Percentiles rank a stretch among this genome's conserved stretches.
phyloP scores from a whole-genome alignment of 64 coral and sea anemone genomes.

The Pocillopora verrucosa region DNA sequence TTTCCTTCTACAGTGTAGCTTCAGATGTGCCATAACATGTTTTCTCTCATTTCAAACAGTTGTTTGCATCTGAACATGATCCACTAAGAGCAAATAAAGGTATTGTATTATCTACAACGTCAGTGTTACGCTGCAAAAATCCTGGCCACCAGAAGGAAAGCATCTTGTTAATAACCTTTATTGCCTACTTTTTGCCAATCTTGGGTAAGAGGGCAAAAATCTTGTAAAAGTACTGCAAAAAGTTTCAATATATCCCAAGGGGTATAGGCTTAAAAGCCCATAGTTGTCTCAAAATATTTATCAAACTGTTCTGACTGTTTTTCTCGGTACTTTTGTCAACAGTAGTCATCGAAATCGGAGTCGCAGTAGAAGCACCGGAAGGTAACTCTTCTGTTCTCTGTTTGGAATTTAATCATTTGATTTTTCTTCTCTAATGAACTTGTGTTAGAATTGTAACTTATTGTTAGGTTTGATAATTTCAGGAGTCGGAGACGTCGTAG shows the following conservation, averaged over 20 bases:
- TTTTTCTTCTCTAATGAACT: no score
- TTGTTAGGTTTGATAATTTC: not conserved
- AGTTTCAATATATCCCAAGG: not conserved
- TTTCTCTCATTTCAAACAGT: constrained; percentile 99
- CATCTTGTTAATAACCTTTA: not conserved
- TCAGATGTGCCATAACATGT: constrained; percentile 92
- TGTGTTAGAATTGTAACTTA: not conserved
- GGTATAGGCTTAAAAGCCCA: not conserved
- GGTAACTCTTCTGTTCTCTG: not conserved
- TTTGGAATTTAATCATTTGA: no score
- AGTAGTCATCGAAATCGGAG: constrained; percentile 49
- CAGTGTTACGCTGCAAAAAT: constrained; percentile 59
- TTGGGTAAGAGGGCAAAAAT: not conserved
- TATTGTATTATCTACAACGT: constrained; percentile 88
- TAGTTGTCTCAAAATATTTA: not conserved
- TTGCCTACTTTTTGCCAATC: not conserved
- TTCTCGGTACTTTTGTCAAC: constrained; percentile 2
- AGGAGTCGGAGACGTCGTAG: constrained; percentile 29
- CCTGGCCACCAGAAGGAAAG: constrained; percentile 21
- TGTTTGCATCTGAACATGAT: constrained; percentile 96
- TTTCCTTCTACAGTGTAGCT: not conserved
- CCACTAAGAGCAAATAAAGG: constrained; percentile 93
- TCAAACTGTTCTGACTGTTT: not conserved
- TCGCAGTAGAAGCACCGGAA: constrained; percentile 18
- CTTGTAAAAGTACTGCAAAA: not conserved